A percentile compares a stretch with the other conserved stretches of the same genome.
These are phyloP conservation scores for Pristionchus maxplancki DNA, from an alignment of 2,888 invertebrate genomes.

Conservation along the genomic window DNA sequence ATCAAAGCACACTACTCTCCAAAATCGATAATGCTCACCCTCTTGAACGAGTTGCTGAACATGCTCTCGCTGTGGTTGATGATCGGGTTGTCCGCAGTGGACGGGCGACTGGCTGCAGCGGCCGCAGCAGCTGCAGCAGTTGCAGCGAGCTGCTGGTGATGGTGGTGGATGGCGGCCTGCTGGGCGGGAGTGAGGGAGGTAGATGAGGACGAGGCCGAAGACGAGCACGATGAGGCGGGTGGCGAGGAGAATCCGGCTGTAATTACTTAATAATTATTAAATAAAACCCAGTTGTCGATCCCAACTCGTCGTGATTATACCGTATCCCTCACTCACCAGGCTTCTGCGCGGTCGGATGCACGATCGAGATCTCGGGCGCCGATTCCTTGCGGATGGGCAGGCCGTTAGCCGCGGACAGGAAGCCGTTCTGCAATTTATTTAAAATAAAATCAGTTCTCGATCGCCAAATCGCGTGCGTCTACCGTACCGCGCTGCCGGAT, in stretches of 20 bases:
- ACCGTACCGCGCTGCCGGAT: not conserved
- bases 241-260: constrained; percentile 35
- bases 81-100: constrained; percentile 51
- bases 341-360: not conserved
- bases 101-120: not conserved
- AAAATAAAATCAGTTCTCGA: not conserved
- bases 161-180: constrained; percentile 7
- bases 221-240: not conserved
- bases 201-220: not conserved
- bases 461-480: not conserved
- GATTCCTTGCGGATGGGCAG: constrained; percentile 36
- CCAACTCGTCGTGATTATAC: not conserved
- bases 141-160: constrained; percentile 22
- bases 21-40: no score
- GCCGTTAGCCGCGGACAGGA: not conserved
- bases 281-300: not conserved
- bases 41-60: constrained; percentile 64
- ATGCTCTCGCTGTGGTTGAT: constrained; percentile 66
- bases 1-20: not conserved
- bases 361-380: constrained; percentile 5
- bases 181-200: not conserved
- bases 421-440: not conserved
- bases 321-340: not conserved
- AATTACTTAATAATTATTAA: not conserved
- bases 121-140: not conserved